Percentiles rank a stretch among this genome's conserved stretches.
These are phyloP conservation scores for Melanotus villosus DNA, from an alignment of 2,888 invertebrate genomes.

Conservation along the genomic window DNA sequence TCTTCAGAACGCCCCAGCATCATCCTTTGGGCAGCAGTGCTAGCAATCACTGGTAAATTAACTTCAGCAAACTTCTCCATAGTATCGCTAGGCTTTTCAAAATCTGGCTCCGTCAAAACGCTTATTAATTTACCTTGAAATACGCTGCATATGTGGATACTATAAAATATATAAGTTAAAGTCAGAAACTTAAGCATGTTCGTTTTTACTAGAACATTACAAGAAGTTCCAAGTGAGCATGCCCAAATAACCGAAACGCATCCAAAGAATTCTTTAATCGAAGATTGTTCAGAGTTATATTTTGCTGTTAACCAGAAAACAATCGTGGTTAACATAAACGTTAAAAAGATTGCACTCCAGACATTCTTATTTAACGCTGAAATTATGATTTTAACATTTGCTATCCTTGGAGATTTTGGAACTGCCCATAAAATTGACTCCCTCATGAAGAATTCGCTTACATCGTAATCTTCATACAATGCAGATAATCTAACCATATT, in stretches of 20 bases:
- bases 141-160: not conserved
- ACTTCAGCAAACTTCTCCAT: not conserved
- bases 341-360: not conserved
- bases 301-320: not conserved
- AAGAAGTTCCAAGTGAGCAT: too few relatives aligned
- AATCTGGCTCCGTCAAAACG: not conserved
- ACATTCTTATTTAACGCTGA: not conserved
- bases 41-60: not conserved
- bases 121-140: conserved; percentile 3
- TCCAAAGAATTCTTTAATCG: too few relatives aligned
- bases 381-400: not conserved
- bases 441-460: not conserved
- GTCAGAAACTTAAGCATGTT: too few relatives aligned
- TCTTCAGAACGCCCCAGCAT: too few relatives aligned
- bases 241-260: too few relatives aligned
- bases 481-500: not conserved
- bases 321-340: not conserved
- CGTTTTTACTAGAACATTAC: too few relatives aligned
- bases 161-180: not conserved
- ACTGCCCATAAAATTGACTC: not conserved
- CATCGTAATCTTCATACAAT: not conserved
- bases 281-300: too few relatives aligned
- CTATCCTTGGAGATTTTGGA: not conserved
- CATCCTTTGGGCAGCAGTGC: too few relatives aligned
- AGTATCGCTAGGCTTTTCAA: not conserved